Base-by-base conservation (phyloP, 2,113 vertebrate species). In the Oophaga pumilio region DNA sequence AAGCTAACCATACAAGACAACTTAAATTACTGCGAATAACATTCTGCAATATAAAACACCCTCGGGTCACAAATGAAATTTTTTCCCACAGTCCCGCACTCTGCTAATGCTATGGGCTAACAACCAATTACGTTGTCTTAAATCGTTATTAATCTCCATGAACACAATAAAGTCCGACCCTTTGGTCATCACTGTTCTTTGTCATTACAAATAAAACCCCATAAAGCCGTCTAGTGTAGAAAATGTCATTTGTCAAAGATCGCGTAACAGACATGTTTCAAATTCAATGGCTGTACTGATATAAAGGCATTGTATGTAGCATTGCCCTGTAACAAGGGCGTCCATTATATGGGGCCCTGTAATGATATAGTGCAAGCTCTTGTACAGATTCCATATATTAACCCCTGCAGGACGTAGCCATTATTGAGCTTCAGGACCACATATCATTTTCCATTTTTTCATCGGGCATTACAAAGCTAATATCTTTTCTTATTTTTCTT, bases 241-340 rank as follows among this genome's bases (percentile, higher is more conserved):
- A 62, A 82, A 43, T 82, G 79, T 82, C 57, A 82, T 62, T 82
- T 82, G 79, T 80, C 78, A 80, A 57, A 80, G 53, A 59, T 80
- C 53, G 22, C 78, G 33, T 80, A 60, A 56, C 49, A 77, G 50
- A 24, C 50, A 53, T 77, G 76, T 56, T 24, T 17, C 1, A 2
- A 14, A 56, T 77, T 77, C 50, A 74, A 74, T 74, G 17, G 71
- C 7, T 18, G 22, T 20, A 74, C 20, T 74, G 43, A 50, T 6
- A 74, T 74, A 50, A 22, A 74, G 18, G 17, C 43, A 22, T 0
- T 10, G 33, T 43, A 49, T 10, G 33, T 43, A 49, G 69, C 17
- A 18, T 50, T 22, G 43, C 15, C 28, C 2, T 18, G 15, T 74
- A 49, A 74, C 71, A 74, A 74, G 9, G 18, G 33, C 28, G 3